Evolutionary conservation across 2,888 invertebrate species (phyloP).

Genomic region (Xestia sexstrigata): DNA sequence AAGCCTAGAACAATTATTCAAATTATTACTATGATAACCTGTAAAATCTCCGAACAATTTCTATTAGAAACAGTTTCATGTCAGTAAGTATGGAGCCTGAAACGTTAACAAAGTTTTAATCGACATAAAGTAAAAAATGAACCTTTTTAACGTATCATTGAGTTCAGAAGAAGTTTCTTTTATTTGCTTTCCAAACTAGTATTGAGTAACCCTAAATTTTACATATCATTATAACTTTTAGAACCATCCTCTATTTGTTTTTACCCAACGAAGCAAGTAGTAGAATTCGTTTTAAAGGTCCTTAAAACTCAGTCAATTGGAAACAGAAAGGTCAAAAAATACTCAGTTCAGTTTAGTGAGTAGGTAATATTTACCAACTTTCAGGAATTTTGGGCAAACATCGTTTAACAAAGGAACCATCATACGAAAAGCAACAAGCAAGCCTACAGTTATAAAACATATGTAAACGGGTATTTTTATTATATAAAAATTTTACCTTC

Average conservation of each 20-base stretch:
- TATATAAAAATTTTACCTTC: too few relatives aligned
- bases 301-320: neutral
- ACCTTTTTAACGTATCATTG: too few relatives aligned
- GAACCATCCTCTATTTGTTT: conserved; percentile 31
- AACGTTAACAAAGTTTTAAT: neutral
- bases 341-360: neutral
- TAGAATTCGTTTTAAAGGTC: neutral
- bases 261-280: neutral
- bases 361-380: neutral
- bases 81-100: neutral
- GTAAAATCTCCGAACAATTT: neutral
- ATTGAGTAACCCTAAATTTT: conserved; percentile 11
- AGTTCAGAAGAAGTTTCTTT: conserved; percentile 12
- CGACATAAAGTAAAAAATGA: too few relatives aligned
- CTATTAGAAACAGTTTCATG: neutral
- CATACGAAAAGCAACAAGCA: neutral
- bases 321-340: neutral
- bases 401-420: neutral
- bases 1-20: neutral
- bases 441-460: too few relatives aligned
- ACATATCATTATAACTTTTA: conserved; percentile 45
- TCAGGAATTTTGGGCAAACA: neutral
- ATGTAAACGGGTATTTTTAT: too few relatives aligned
- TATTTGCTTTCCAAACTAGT: conserved; percentile 38
- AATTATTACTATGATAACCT: neutral